Conservation (phyloP, 2,113 vertebrate species). For the Catharus bicknelli region DNA sequence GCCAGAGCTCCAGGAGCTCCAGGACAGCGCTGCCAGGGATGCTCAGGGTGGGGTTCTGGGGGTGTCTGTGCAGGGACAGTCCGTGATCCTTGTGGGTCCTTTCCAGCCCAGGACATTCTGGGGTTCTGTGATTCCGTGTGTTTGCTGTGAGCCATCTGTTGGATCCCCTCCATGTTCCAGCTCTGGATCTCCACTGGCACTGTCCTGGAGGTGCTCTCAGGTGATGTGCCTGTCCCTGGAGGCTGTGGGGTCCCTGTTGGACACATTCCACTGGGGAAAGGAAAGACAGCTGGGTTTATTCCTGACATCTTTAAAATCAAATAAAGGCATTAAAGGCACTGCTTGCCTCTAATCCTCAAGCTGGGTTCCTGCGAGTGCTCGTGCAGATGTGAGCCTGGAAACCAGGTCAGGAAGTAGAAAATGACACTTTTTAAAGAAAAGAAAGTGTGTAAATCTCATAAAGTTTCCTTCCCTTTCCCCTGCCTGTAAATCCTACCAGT, state of each 20-base stretch:
- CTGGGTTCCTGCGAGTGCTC: fast-evolving
- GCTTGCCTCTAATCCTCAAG: neutral
- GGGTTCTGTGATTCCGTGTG: fast-evolving
- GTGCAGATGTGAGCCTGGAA: neutral
- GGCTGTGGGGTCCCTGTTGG: neutral
- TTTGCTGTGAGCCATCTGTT: neutral
- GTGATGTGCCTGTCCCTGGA: neutral
- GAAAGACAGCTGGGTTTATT: neutral
- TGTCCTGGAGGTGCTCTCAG: neutral
- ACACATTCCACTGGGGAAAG: neutral
- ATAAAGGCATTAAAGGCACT: neutral
- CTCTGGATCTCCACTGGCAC: fast-evolving
- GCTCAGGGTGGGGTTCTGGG: neutral
- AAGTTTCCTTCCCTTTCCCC: neutral
- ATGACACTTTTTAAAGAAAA: neutral
- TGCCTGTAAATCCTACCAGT: neutral
- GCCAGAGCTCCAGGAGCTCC: neutral
- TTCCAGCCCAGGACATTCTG: neutral
- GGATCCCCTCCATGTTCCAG: neutral
- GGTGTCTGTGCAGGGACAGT: neutral
- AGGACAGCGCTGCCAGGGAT: neutral
- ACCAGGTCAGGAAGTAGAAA: constrained; percentile 23
- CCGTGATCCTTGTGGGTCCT: neutral
- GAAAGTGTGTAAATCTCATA: neutral
- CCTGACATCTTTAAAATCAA: neutral